Percentiles rank a stretch among this genome's conserved stretches.
phyloP scores from a whole-genome alignment of 2,888 invertebrate genomes.

The Cheilosia pagana region DNA sequence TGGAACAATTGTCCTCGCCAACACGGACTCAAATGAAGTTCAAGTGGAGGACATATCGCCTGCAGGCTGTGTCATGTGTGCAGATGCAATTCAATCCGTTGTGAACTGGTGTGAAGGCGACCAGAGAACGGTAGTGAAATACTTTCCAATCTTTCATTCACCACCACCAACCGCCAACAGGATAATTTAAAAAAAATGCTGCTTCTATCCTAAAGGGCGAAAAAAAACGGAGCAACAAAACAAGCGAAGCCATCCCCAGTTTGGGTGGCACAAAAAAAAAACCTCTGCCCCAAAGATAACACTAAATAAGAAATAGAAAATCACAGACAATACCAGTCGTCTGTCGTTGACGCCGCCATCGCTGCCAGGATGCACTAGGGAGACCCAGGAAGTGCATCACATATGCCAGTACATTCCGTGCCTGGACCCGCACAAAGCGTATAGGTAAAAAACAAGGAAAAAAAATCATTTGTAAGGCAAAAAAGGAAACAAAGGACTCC shows the following conservation, averaged over 20 bases:
- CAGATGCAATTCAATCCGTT: constrained; percentile 54
- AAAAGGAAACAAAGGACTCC: constrained; percentile 68
- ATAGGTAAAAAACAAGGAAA: not conserved
- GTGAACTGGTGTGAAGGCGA: constrained; percentile 2
- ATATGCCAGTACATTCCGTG: constrained; percentile 54
- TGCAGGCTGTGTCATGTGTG: constrained; percentile 68
- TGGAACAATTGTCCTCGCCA: constrained; percentile 72
- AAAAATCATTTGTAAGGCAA: constrained; percentile 65
- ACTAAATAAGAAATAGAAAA: constrained; percentile 75
- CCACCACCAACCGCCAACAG: constrained; percentile 56
- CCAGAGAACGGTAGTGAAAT: constrained; percentile 28
- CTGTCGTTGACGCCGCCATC: constrained; percentile 41
- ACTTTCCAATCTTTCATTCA: constrained; percentile 64
- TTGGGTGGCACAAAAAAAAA: constrained; percentile 9
- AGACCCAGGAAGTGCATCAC: constrained; percentile 65
- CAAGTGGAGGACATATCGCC: constrained; percentile 73
- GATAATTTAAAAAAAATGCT: constrained; percentile 54
- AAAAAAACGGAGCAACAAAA: constrained; percentile 48
- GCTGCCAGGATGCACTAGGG: constrained; percentile 45
- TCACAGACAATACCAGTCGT: constrained; percentile 68
- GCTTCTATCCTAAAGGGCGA: constrained; percentile 32
- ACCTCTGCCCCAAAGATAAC: constrained; percentile 65
- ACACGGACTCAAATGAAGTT: constrained; percentile 72
- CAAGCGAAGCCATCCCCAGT: constrained; percentile 16
- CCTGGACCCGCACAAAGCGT: constrained; percentile 21